These are phyloP conservation scores for Drosophila insularis DNA, from an alignment of 1,140 invertebrate species.

Conservation along the genomic window DNA sequence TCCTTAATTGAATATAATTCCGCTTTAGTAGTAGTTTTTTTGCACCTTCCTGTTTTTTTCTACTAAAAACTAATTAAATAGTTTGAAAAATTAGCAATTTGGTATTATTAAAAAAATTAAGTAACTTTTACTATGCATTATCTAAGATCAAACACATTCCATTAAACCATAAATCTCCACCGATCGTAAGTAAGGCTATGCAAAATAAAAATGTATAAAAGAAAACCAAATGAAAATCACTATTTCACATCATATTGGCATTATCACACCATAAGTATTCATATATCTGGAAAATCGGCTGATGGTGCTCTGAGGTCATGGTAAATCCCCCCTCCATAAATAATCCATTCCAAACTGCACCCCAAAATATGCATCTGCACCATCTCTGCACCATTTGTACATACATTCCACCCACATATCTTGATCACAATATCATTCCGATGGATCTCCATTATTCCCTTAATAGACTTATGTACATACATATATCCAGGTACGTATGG, in stretches of 20 bases:
- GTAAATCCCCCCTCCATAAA: constrained; percentile 18
- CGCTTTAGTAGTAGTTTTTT: constrained; percentile 63
- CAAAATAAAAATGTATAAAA: constrained; percentile 35
- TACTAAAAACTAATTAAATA: constrained; percentile 41
- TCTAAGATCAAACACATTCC: constrained; percentile 70
- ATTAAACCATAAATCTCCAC: constrained; percentile 38
- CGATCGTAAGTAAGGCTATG: constrained; percentile 63
- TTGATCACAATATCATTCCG: constrained; percentile 4
- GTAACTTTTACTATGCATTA: constrained; percentile 27
- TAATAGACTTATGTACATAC: no score
- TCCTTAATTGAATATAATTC: neutral
- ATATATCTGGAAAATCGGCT: constrained; percentile 14
- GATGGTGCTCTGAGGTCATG: constrained; percentile 30
- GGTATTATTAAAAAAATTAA: constrained; percentile 25
- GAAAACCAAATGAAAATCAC: constrained; percentile 31
- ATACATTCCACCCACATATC: constrained; percentile 44
- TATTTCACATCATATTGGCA: constrained; percentile 64
- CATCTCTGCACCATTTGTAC: constrained; percentile 39
- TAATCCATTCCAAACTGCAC: constrained; percentile 25
- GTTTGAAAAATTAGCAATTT: constrained; percentile 57
- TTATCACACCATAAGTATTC: constrained; percentile 20
- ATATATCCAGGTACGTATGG: neutral
- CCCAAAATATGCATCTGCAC: constrained; percentile 31
- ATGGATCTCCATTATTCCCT: constrained; percentile 25
- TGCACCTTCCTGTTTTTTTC: constrained; percentile 41